These are phyloP conservation scores for Dipodomys stephensi DNA, from an alignment of 2,113 vertebrate species.

Conservation along the genomic window DNA sequence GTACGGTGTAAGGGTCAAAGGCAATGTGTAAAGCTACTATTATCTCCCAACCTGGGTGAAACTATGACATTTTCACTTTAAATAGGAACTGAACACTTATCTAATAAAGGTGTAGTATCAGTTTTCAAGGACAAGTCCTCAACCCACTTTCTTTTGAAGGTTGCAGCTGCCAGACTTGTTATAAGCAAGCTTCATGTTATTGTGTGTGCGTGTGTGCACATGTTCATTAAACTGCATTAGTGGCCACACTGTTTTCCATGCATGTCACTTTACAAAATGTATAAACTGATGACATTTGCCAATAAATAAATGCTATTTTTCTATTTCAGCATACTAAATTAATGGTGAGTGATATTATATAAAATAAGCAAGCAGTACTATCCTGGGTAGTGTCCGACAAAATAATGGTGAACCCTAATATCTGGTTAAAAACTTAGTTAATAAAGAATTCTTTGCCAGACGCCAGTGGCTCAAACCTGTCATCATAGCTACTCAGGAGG, in stretches of 20 bases:
- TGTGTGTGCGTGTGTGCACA: neutral
- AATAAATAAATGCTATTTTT: neutral
- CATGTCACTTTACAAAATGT: neutral
- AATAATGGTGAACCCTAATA: neutral
- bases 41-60: slow-evolving; percentile 57
- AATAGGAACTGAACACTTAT: slow-evolving; percentile 44
- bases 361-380: slow-evolving; percentile 36
- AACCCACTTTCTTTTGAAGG: slow-evolving; percentile 42
- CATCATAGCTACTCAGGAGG: too few relatives aligned
- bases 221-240: neutral
- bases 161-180: slow-evolving; percentile 42
- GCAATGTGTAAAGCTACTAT: neutral
- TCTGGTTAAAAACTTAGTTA: too few relatives aligned
- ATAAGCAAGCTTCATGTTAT: neutral
- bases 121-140: slow-evolving; percentile 49
- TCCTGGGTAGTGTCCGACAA: neutral
- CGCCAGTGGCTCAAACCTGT: too few relatives aligned
- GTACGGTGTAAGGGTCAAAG: slow-evolving; percentile 30
- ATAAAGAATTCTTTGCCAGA: too few relatives aligned
- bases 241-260: neutral
- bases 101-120: slow-evolving; percentile 52
- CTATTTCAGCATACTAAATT: neutral
- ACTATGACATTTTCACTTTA: slow-evolving; percentile 65
- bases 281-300: neutral
- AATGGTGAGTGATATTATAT: neutral